Conservation (phyloP, 2,888 invertebrate genomes). For the Cheilosia vernalis region DNA sequence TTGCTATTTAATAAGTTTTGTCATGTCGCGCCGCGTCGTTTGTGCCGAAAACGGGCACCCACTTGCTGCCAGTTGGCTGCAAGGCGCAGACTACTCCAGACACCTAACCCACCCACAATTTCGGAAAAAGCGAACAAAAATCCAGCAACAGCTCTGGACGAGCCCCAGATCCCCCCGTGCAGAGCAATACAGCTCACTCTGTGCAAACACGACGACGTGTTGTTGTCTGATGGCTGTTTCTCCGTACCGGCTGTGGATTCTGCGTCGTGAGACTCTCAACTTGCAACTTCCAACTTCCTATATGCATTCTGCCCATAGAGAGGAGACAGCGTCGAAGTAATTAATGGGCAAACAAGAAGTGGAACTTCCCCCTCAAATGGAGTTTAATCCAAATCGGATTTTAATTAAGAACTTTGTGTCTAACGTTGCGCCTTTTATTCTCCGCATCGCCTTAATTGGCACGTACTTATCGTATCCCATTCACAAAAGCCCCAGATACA, state of each 20-base stretch:
- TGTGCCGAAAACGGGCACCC: slow-evolving; percentile 66
- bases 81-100: slow-evolving; percentile 47
- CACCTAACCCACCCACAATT: slow-evolving; percentile 68
- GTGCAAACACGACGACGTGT: slow-evolving; percentile 25
- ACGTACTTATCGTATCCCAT: slow-evolving; percentile 36
- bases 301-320: slow-evolving; percentile 39
- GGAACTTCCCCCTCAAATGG: slow-evolving; percentile 64
- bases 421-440: slow-evolving; percentile 26
- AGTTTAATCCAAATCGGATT: slow-evolving; percentile 64
- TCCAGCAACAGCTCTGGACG: slow-evolving; percentile 27
- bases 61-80: slow-evolving; percentile 74
- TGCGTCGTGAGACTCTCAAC: slow-evolving; percentile 52
- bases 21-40: slow-evolving; percentile 67
- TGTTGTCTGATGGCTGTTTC: slow-evolving; percentile 50
- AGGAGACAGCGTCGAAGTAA: slow-evolving; percentile 43
- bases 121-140: slow-evolving; percentile 21
- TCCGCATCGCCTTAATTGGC: slow-evolving; percentile 46
- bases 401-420: slow-evolving; percentile 59
- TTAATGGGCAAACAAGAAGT: slow-evolving; percentile 65
- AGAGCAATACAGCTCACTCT: slow-evolving; percentile 41
- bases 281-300: not conserved
- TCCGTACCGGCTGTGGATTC: slow-evolving; percentile 60
- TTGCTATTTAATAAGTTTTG: slow-evolving; percentile 67
- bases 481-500: slow-evolving; percentile 23
- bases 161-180: slow-evolving; percentile 9